A percentile compares a stretch with the other conserved stretches of the same genome.
Evolutionary conservation across 35 echinoderm and acorn worm genomes (phyloP).

Genomic region (Anneissia japonica): DNA sequence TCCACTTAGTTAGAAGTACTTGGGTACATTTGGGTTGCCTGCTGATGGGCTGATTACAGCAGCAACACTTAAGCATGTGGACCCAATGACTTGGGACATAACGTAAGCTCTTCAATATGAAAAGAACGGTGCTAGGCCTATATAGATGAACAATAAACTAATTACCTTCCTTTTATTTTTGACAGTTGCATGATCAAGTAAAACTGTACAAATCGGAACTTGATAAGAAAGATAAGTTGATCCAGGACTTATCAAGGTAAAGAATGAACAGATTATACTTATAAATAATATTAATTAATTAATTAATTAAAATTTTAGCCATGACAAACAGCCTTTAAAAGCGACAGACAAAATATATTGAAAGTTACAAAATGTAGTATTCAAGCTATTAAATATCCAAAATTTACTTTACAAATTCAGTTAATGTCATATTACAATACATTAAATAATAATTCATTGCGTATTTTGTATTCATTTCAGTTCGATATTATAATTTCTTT

Average conservation of each 20-base stretch:
- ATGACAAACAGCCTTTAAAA: no score
- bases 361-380: no score
- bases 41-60: background rate
- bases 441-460: background rate
- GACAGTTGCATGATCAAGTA: constrained; percentile 87
- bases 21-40: background rate
- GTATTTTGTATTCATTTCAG: background rate
- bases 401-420: background rate
- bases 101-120: background rate
- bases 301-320: no score
- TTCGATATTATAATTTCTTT: background rate
- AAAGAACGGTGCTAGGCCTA: background rate
- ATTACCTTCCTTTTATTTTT: constrained; percentile 22
- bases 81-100: background rate
- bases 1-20: background rate
- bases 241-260: constrained; percentile 91
- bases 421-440: background rate
- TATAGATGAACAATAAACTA: background rate
- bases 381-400: no score
- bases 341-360: no score
- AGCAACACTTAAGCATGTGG: background rate
- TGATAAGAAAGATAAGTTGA: constrained; percentile 88
- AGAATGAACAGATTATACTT: background rate
- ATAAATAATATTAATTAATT: no score
- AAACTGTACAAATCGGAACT: constrained; percentile 72